Evolutionary conservation across 2,797 vertebrate species (phyloP).

Genomic region (Limnodromus scolopaceus): DNA sequence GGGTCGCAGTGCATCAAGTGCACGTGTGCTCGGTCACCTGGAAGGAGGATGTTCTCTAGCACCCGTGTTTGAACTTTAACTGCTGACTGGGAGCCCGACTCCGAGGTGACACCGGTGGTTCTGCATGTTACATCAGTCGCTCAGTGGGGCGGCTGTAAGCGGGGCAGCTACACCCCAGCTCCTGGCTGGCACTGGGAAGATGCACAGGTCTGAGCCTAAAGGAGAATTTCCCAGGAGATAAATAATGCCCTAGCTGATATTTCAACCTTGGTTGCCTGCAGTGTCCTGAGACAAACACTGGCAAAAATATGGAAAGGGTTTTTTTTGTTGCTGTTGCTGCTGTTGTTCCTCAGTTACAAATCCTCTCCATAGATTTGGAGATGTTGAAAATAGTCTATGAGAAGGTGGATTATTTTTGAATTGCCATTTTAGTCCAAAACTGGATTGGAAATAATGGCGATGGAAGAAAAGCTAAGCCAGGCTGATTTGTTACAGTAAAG

Average conservation of each 20-base stretch:
- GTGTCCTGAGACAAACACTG: not conserved
- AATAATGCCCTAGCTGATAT: not conserved
- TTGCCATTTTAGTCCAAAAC: not conserved
- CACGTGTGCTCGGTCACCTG: not conserved
- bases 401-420: not conserved
- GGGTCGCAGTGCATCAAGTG: not conserved
- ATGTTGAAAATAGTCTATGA: not conserved
- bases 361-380: not conserved
- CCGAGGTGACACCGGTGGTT: not conserved
- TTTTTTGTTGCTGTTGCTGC: not conserved
- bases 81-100: not conserved
- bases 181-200: not conserved
- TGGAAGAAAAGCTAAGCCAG: not conserved
- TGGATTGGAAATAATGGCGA: not conserved
- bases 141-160: not conserved
- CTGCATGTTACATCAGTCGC: not conserved
- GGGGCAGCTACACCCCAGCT: not conserved
- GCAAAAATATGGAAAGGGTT: not conserved
- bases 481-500: conserved; percentile 46
- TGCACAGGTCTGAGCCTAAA: not conserved
- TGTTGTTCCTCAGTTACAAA: not conserved
- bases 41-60: not conserved
- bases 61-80: conserved; percentile 29
- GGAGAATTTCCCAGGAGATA: conserved; percentile 22
- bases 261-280: not conserved